Percentiles rank a stretch among this genome's conserved stretches.
phyloP scores from a whole-genome alignment of 2,113 vertebrate species.

The Acinonyx jubatus region DNA sequence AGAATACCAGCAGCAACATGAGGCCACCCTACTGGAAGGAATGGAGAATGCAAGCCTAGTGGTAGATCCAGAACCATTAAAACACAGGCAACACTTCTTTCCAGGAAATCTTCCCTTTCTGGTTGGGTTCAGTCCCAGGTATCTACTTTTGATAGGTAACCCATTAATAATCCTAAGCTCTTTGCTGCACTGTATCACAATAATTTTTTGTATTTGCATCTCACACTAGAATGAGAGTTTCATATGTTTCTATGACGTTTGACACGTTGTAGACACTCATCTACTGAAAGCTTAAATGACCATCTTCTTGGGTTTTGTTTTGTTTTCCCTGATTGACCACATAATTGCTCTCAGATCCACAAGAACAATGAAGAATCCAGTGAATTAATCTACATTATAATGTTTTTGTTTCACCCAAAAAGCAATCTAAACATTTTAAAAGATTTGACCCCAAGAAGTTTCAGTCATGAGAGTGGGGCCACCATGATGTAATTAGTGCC shows the following conservation, averaged over 20 bases:
- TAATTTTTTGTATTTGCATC: neutral
- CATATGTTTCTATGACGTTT: neutral
- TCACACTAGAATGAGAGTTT: neutral
- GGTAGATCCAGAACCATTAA: neutral
- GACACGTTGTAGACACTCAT: neutral
- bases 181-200: neutral
- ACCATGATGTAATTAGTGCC: neutral
- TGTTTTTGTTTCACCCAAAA: neutral
- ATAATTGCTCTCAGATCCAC: neutral
- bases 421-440: neutral
- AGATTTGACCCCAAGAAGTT: neutral
- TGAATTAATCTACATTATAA: neutral
- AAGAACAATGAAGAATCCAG: neutral
- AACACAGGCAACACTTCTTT: neutral
- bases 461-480: neutral
- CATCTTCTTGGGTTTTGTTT: neutral
- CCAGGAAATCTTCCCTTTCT: neutral
- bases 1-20: neutral
- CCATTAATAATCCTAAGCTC: neutral
- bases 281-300: neutral
- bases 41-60: neutral
- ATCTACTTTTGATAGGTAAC: neutral
- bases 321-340: neutral
- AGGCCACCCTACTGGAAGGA: neutral
- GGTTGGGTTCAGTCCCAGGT: neutral